Evolutionary conservation across 2,113 vertebrate species (phyloP), one percentile per base, ranked within the genome.

Genomic region (Embiotoca jacksoni): DNA sequence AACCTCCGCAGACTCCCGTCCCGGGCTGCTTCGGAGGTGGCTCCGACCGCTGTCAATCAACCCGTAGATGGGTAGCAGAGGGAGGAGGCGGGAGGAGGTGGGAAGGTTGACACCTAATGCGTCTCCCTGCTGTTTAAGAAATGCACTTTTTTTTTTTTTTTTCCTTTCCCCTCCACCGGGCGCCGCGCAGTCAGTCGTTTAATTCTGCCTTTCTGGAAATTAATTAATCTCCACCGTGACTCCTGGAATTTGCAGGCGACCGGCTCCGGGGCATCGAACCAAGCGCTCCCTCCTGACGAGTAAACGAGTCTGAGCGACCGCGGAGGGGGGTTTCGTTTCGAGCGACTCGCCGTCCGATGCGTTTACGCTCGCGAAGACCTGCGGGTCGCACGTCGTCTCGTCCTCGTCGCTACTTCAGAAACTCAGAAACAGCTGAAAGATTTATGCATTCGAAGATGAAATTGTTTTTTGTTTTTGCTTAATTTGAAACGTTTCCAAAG

Each of bases 1-100:
- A 84, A 71, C 81, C 72, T 30, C 14, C 60, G 76, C 76, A 77
- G 76, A 61, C 79, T 86, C 78, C 76, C 76, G 76, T 85, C 87
- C 84, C 23, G 74, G 81, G 58, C 85, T 85, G 88, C 83, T 71
- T 23, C 23, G 77, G 85, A 86, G 86, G 82, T 80, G 82, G 80
- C 71, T 56, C 56, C 31, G 23, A 75, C 78, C 75, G 65, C 81
- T 87, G 88, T 89, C 90, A 89, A 63, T 91, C 85, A 89, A 58
- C 74, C 88, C 80, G 78, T 11, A 59, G 65, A 54, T 36, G 53
- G 16, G 80, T 23, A 65, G 80, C 82, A 52, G 77, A 70, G 80
- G 57, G 63, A 59, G n/a, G 52, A 58, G 54, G 56, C 61, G 66
- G 23, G 23, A 23, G 23, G 23, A 23, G 23, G 23, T 23, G 23